phyloP scores from a whole-genome alignment of 2,888 invertebrate species.

The Creontiades dilutus region DNA sequence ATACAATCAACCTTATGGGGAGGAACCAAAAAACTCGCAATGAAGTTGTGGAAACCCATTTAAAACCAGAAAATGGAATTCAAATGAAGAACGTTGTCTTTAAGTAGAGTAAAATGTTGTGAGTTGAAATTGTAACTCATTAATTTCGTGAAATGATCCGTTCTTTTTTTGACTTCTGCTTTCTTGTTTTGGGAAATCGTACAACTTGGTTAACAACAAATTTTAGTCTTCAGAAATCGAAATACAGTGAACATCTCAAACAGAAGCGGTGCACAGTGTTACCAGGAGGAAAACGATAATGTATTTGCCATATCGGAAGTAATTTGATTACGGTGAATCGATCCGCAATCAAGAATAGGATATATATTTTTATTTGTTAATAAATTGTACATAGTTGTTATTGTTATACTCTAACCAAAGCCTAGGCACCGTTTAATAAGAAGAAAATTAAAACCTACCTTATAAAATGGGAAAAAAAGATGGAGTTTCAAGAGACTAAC shows the following conservation, averaged over 20 bases:
- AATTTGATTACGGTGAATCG: conserved; percentile 16
- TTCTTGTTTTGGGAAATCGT: too few species aligned
- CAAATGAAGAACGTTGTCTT: too few species aligned
- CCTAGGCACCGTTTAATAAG: conserved; percentile 19
- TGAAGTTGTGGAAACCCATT: too few species aligned
- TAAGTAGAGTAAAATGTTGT: too few species aligned
- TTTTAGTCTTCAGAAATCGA: not conserved
- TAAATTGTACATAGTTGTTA: conserved; percentile 62
- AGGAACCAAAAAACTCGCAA: too few species aligned
- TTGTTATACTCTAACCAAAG: conserved; percentile 51
- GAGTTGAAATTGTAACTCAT: too few species aligned
- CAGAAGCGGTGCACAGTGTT: conserved; percentile 33
- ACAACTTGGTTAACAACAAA: not conserved
- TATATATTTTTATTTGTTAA: conserved; percentile 46
- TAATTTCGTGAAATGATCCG: too few species aligned
- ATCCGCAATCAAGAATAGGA: not conserved
- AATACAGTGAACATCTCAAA: not conserved
- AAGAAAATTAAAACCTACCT: not conserved
- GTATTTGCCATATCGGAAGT: conserved; percentile 37
- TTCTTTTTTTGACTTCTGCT: too few species aligned
- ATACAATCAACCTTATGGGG: too few species aligned
- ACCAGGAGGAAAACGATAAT: conserved; percentile 25
- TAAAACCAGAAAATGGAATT: too few species aligned
- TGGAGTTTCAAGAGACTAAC: conserved; percentile 36
- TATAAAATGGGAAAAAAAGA: not conserved